Evolutionary conservation across 1,140 invertebrate genomes (phyloP).

Genomic region (Anastrepha obliqua): DNA sequence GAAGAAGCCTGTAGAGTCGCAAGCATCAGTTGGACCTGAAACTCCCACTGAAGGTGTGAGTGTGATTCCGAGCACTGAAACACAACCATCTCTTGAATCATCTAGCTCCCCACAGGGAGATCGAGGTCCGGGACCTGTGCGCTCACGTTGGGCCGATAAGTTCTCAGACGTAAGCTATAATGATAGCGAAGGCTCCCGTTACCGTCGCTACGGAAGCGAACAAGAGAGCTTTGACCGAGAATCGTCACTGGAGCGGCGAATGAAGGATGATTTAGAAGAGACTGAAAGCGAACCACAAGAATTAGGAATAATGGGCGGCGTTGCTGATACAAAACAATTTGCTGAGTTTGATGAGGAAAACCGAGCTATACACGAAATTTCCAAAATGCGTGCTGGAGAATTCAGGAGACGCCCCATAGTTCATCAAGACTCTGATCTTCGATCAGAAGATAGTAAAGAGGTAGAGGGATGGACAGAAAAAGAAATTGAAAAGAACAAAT

Average conservation of each 20-base stretch:
- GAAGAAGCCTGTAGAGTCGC: conserved; percentile 75
- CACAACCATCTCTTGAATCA: conserved; percentile 74
- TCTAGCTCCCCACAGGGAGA: conserved; percentile 75
- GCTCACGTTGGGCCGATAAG: conserved; percentile 75
- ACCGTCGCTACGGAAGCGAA: conserved; percentile 71
- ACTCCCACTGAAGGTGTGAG: conserved; percentile 70
- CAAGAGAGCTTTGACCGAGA: conserved; percentile 73
- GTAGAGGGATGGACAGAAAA: conserved; percentile 69
- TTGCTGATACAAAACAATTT: conserved; percentile 71
- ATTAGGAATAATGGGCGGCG: conserved; percentile 65
- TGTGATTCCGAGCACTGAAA: conserved; percentile 71
- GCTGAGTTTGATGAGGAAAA: conserved; percentile 73
- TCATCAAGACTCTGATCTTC: conserved; percentile 71
- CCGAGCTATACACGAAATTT: conserved; percentile 73
- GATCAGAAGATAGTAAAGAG: conserved; percentile 72
- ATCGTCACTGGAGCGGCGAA: conserved; percentile 73
- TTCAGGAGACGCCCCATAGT: conserved; percentile 71
- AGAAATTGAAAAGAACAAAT: conserved; percentile 69
- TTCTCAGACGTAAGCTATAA: conserved; percentile 75
- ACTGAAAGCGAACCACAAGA: conserved; percentile 65
- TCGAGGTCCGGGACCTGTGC: conserved; percentile 73
- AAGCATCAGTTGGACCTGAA: conserved; percentile 64
- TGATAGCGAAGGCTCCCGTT: conserved; percentile 73
- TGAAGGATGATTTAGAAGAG: conserved; percentile 70
- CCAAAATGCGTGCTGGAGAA: conserved; percentile 67